Conservation (phyloP, 2,888 invertebrate genomes). For the Cinara cedri region DNA sequence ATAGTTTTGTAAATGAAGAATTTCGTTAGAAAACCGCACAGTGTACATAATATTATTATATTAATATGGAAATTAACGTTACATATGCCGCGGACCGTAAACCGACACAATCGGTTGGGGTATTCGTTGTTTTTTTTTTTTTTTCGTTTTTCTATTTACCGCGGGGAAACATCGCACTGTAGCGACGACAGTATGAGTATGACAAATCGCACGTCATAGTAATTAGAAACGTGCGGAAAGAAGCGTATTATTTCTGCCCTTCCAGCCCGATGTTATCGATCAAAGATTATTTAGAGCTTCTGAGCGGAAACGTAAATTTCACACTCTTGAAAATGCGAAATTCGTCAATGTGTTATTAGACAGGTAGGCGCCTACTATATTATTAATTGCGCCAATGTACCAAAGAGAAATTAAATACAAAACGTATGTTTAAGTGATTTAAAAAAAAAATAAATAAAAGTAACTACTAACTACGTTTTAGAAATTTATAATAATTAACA, state of each 20-base stretch:
- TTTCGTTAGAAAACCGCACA: neutral
- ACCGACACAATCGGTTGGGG: neutral
- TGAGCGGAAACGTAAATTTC: conserved; percentile 14
- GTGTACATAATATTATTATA: no score
- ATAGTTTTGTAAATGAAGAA: neutral
- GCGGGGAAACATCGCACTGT: neutral
- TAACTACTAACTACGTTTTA: no score
- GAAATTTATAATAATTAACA: no score
- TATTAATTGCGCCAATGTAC: neutral
- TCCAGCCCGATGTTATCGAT: neutral
- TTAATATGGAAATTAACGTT: no score
- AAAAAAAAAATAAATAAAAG: no score
- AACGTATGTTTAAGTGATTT: no score
- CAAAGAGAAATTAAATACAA: neutral
- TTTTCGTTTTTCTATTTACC: neutral
- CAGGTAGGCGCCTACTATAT: no score
- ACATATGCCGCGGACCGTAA: neutral
- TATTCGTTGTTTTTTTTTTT: neutral
- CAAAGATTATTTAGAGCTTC: conserved; percentile 23
- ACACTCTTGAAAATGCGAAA: neutral
- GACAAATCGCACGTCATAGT: conserved; percentile 22
- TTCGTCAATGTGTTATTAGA: neutral
- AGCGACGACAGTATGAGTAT: neutral
- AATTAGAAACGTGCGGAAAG: conserved; percentile 21
- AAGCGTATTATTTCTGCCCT: neutral